Evolutionary conservation across 1,140 invertebrate genomes (phyloP).

Genomic region (Phymastichus coffea): DNA sequence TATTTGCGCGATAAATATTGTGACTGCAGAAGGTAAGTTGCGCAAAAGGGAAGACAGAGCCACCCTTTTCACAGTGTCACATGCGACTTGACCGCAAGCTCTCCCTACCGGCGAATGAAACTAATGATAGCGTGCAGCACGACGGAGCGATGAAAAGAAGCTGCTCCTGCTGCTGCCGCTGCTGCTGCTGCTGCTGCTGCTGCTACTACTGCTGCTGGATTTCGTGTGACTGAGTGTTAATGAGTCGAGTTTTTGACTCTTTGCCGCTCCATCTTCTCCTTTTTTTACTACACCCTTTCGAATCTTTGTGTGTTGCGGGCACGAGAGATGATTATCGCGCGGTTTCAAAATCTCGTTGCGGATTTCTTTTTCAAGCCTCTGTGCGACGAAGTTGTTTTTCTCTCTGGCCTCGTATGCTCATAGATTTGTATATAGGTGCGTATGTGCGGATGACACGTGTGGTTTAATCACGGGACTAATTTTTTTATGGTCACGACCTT

Average conservation of each 20-base stretch:
- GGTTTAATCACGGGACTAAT: too few relatives aligned
- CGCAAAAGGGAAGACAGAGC: background rate
- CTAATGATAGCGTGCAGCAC: constrained; percentile 24
- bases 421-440: too few relatives aligned
- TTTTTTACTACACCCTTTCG: background rate
- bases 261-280: background rate
- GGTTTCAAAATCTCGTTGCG: too few relatives aligned
- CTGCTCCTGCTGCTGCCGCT: background rate
- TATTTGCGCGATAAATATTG: constrained; percentile 35
- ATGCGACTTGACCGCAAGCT: constrained; percentile 25
- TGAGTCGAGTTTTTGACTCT: constrained; percentile 19
- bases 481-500: too few relatives aligned
- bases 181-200: background rate
- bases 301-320: too few relatives aligned
- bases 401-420: too few relatives aligned
- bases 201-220: background rate
- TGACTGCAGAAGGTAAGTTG: constrained; percentile 18
- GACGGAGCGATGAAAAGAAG: constrained; percentile 19
- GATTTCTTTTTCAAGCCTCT: too few relatives aligned
- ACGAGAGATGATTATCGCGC: too few relatives aligned
- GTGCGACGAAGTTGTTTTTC: too few relatives aligned
- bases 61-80: constrained; percentile 5
- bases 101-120: constrained; percentile 18
- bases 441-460: too few relatives aligned
- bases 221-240: constrained; percentile 28